Percentiles rank a stretch among this genome's conserved stretches.
phyloP scores from a whole-genome alignment of 1,140 invertebrate genomes.

The Cephus cinctus region DNA sequence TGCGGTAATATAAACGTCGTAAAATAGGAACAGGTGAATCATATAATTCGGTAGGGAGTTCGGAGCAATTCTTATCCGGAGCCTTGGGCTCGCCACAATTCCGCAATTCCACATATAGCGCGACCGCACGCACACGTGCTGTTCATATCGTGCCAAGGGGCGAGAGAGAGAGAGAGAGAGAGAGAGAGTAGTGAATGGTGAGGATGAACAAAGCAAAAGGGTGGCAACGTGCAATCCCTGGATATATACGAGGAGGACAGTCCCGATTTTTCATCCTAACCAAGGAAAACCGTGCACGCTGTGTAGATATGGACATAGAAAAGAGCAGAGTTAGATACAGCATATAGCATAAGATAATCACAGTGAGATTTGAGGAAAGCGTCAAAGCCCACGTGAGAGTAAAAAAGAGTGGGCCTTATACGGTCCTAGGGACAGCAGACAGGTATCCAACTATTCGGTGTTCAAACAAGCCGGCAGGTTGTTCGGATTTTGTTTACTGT shows the following conservation, averaged over 20 bases:
- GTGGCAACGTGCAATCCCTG: slow-evolving; percentile 16
- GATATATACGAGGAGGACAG: slow-evolving; percentile 27
- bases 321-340: too few relatives aligned
- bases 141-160: slow-evolving; percentile 34
- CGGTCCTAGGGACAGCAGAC: too few relatives aligned
- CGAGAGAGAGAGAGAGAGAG: neutral
- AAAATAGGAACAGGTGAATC: slow-evolving; percentile 59
- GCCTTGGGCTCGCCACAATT: slow-evolving; percentile 24
- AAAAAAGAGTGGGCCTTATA: too few relatives aligned
- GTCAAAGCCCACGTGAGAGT: too few relatives aligned
- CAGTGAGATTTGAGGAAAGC: too few relatives aligned
- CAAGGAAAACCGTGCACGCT: too few relatives aligned
- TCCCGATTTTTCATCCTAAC: too few relatives aligned
- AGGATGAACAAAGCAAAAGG: too few relatives aligned
- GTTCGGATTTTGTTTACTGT: slow-evolving; percentile 54
- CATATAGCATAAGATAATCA: too few relatives aligned
- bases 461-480: slow-evolving; percentile 46
- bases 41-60: slow-evolving; percentile 49
- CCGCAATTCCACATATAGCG: slow-evolving; percentile 28
- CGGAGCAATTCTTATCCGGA: slow-evolving; percentile 41
- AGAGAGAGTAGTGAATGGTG: slow-evolving; percentile 8
- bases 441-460: too few relatives aligned
- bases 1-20: slow-evolving; percentile 56
- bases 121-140: slow-evolving; percentile 40
- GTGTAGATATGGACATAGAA: too few relatives aligned